Conservation (phyloP, 2,888 invertebrate species). For the Caenorhabditis becei region DNA sequence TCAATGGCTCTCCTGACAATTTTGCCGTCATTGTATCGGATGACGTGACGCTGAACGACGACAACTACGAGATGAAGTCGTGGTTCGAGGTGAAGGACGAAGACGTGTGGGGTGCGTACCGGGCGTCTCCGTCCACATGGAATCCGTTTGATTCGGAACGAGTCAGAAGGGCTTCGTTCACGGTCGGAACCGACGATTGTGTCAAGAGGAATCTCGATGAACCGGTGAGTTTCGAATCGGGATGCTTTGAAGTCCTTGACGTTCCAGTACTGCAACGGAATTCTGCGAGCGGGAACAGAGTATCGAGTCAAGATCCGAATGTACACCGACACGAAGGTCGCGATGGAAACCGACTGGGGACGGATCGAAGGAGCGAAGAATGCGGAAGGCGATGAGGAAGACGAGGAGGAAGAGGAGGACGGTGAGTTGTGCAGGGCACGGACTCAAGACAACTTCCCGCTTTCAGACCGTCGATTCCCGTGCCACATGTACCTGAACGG, state of each 20-base stretch:
- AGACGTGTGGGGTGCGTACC: slow-evolving; percentile 70
- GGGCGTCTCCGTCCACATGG: slow-evolving; percentile 77
- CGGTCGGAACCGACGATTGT: slow-evolving; percentile 79
- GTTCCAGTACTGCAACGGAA: slow-evolving; percentile 79
- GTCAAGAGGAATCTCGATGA: slow-evolving; percentile 76
- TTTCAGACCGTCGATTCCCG: slow-evolving; percentile 77
- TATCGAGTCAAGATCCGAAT: slow-evolving; percentile 79
- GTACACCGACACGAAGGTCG: slow-evolving; percentile 77
- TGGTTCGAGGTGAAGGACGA: slow-evolving; percentile 80
- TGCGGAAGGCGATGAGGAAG: slow-evolving; percentile 60
- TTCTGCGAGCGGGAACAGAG: slow-evolving; percentile 74
- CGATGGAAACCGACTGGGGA: slow-evolving; percentile 80
- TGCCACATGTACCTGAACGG: slow-evolving; percentile 81
- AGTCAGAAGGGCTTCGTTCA: slow-evolving; percentile 70
- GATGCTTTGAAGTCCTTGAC: background rate
- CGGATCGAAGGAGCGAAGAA: slow-evolving; percentile 71
- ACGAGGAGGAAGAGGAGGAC: slow-evolving; percentile 67
- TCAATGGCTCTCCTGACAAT: slow-evolving; percentile 78
- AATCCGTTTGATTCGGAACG: slow-evolving; percentile 74
- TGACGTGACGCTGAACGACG: slow-evolving; percentile 75
- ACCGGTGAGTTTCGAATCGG: slow-evolving; percentile 64
- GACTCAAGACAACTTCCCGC: background rate
- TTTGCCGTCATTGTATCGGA: slow-evolving; percentile 80
- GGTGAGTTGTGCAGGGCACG: slow-evolving; percentile 5
- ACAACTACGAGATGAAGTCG: slow-evolving; percentile 77